Conservation (phyloP, 2,888 invertebrate species). For the Drosophila borealis region DNA sequence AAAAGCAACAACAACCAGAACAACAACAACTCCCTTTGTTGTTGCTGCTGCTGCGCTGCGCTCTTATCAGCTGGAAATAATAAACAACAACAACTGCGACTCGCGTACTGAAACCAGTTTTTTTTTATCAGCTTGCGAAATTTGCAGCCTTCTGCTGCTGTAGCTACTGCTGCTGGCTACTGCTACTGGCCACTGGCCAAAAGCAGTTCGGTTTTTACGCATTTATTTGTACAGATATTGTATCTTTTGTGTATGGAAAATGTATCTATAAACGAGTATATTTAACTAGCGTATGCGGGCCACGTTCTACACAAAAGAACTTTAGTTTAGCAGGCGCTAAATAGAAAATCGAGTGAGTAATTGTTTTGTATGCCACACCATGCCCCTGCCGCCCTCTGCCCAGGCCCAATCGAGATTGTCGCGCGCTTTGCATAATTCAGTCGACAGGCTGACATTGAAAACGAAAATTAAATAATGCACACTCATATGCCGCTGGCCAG, state of each 20-base stretch:
- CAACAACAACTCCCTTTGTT: slow-evolving; percentile 14
- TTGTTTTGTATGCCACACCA: slow-evolving; percentile 46
- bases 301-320: slow-evolving; percentile 54
- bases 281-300: slow-evolving; percentile 42
- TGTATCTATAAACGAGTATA: not conserved
- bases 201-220: slow-evolving; percentile 40
- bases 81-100: not conserved
- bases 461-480: slow-evolving; percentile 58
- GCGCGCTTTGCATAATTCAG: slow-evolving; percentile 70
- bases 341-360: slow-evolving; percentile 62
- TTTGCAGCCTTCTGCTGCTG: slow-evolving; percentile 14
- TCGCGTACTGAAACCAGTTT: slow-evolving; percentile 61
- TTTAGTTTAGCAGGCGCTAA: slow-evolving; percentile 40
- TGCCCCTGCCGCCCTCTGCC: not conserved
- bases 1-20: slow-evolving; percentile 23
- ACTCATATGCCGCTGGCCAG: slow-evolving; percentile 21
- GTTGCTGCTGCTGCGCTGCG: slow-evolving; percentile 3
- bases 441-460: slow-evolving; percentile 71
- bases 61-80: slow-evolving; percentile 51
- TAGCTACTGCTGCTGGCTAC: not conserved
- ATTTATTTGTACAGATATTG: not conserved
- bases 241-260: too few species aligned
- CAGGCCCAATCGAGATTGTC: slow-evolving; percentile 23
- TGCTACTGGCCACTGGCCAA: slow-evolving; percentile 10
- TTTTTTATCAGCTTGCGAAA: slow-evolving; percentile 75